These are phyloP conservation scores for Palaemon carinicauda DNA, from an alignment of 1,140 invertebrate species.

Conservation along the genomic window DNA sequence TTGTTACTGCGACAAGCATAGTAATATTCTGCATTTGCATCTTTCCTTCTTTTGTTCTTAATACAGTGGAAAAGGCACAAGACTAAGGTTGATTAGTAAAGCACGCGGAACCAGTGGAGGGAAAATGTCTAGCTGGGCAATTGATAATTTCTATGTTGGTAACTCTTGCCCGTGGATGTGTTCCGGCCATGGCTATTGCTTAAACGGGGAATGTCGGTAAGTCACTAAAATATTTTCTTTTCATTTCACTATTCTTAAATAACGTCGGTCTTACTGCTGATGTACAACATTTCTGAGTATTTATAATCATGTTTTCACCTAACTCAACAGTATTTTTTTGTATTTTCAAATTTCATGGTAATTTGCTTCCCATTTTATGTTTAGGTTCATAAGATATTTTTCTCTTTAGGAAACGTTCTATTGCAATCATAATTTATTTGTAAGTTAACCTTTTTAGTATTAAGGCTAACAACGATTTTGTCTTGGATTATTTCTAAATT, in stretches of 20 bases:
- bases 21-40: background rate
- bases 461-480: too few species aligned
- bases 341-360: too few species aligned
- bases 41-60: background rate
- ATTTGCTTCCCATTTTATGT: too few species aligned
- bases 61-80: conserved; percentile 61
- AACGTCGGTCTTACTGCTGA: too few species aligned
- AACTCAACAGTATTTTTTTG: too few species aligned
- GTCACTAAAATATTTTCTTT: conserved; percentile 34
- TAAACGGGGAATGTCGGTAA: conserved; percentile 65
- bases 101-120: conserved; percentile 63
- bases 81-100: conserved; percentile 39
- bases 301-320: too few species aligned
- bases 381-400: too few species aligned
- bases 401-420: too few species aligned
- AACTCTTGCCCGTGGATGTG: conserved; percentile 67
- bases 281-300: background rate
- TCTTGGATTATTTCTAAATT: too few species aligned
- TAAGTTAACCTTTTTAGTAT: too few species aligned
- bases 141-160: conserved; percentile 67
- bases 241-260: background rate
- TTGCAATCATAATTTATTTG: too few species aligned
- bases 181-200: conserved; percentile 67
- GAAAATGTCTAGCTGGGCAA: conserved; percentile 64
- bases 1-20: too few species aligned